These are phyloP conservation scores for Gonatopus flavifemur DNA, from an alignment of 1,140 invertebrate species.

Conservation along the genomic window DNA sequence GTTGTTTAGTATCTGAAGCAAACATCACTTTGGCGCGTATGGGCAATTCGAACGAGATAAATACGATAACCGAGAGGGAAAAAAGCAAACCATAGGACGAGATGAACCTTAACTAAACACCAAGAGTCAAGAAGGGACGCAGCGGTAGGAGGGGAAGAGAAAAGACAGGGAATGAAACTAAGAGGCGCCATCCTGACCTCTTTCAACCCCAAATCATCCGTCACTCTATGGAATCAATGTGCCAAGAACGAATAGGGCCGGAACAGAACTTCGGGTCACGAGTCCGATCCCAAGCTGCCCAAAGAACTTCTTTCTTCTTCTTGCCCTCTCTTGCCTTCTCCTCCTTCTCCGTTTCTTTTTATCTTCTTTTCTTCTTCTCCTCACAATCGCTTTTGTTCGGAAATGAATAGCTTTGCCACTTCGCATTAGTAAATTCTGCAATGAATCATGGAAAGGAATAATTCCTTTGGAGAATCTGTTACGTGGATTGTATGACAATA, in stretches of 20 bases:
- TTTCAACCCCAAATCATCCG: constrained; percentile 34
- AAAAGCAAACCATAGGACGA: constrained; percentile 21
- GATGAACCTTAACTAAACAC: constrained; percentile 28
- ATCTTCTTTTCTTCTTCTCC: constrained; percentile 6
- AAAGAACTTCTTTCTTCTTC: constrained; percentile 12
- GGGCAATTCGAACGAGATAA: no score
- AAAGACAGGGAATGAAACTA: background rate
- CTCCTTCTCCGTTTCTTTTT: constrained; percentile 5
- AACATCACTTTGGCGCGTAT: no score
- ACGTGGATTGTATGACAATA: no score
- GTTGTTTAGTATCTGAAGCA: no score
- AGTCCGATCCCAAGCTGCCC: constrained; percentile 27
- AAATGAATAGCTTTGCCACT: no score
- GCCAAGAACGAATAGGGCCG: constrained; percentile 33
- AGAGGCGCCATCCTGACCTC: constrained; percentile 36
- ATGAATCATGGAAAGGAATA: no score
- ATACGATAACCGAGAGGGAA: constrained; percentile 4
- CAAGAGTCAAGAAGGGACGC: background rate
- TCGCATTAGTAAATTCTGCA: no score
- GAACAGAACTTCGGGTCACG: no score
- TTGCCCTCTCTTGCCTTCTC: background rate
- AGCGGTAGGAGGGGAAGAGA: background rate
- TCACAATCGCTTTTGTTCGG: constrained; percentile 29
- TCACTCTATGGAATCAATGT: constrained; percentile 39
- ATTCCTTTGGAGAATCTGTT: no score